A percentile compares a stretch with the other conserved stretches of the same genome.
These are phyloP conservation scores for Nyctibius grandis DNA, from an alignment of 2,797 vertebrate species.

Conservation along the genomic window DNA sequence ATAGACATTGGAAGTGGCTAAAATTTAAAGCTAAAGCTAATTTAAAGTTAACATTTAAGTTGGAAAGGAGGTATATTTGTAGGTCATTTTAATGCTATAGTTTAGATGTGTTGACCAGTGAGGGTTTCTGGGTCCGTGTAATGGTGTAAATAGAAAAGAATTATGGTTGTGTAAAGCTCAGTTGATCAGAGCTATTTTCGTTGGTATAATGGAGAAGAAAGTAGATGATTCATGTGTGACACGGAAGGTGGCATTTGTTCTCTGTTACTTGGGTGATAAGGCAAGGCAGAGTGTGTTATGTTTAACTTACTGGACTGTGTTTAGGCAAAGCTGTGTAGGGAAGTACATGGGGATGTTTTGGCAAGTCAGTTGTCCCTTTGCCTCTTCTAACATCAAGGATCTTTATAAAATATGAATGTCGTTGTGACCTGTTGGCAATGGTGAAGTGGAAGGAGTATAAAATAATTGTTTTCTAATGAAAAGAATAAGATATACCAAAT, in stretches of 20 bases:
- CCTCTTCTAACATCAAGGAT: neutral
- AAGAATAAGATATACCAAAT: neutral
- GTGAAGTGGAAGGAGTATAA: neutral
- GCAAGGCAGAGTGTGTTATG: neutral
- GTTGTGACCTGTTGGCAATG: neutral
- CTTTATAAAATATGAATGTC: neutral
- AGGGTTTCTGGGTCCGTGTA: neutral
- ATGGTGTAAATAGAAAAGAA: neutral
- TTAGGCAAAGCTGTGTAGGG: neutral
- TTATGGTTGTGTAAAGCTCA: rapidly evolving
- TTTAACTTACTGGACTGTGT: neutral
- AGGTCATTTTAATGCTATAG: neutral
- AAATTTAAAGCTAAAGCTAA: neutral
- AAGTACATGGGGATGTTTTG: neutral
- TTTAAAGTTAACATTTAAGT: neutral
- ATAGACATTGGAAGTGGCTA: neutral
- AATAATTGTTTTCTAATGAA: neutral
- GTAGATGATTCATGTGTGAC: neutral
- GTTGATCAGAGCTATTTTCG: neutral
- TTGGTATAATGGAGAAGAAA: slow-evolving; percentile 17
- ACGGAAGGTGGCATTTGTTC: slow-evolving; percentile 20
- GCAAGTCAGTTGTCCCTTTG: neutral
- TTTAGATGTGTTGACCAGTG: neutral
- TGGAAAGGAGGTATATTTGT: neutral
- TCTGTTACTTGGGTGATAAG: neutral